Evolutionary conservation across 2,888 invertebrate species (phyloP), one percentile per base, ranked within the genome.

Genomic region (Heterodera filipjevi): DNA sequence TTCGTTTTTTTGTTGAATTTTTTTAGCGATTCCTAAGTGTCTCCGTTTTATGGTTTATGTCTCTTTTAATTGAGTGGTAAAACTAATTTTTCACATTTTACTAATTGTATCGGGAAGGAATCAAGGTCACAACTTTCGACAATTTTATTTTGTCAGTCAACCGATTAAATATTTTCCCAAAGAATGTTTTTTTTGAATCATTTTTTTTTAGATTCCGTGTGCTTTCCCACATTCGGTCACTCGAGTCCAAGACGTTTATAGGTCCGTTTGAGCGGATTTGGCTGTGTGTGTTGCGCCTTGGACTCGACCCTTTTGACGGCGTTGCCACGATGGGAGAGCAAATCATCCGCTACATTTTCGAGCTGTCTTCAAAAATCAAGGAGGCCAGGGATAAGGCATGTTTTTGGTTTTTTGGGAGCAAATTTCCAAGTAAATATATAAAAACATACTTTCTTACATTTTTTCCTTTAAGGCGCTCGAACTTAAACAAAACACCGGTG

Each of bases 301-400:
- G 94, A 79, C 92, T 92, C 81, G 98, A 99, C 92, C 96, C 98
- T 1, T 93, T 94, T 90, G 94, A 94, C 3, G 93, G 93, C 77
- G 94, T 97, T 5, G 92, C 94, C 1, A 82, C 92, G 33, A 81
- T 84, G 81, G 82, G 86, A 14, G 75, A 75, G 44, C 75, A 66
- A 5, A 75, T 75, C 19, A 75, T 75, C 30, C 46, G 44, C 30
- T 75, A 75, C 33, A 75, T 75, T 22, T 75, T 75, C 59, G 75
- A 75, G 0, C 75, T 75, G 64, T 75, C 75, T 16, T 30, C 33
- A 19, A 75, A 75, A 19, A 75, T 75, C 30, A 75, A 75, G 33
- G 75, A 75, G 16, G 64, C 59, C 44, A 46, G 75, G 64, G 44
- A 64, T 49, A 49, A 33, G 44, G 75, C 30, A 66, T 10, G 1